Conservation (phyloP, 92 coral and sea anemone species). For the Zoanthus solanderi region DNA sequence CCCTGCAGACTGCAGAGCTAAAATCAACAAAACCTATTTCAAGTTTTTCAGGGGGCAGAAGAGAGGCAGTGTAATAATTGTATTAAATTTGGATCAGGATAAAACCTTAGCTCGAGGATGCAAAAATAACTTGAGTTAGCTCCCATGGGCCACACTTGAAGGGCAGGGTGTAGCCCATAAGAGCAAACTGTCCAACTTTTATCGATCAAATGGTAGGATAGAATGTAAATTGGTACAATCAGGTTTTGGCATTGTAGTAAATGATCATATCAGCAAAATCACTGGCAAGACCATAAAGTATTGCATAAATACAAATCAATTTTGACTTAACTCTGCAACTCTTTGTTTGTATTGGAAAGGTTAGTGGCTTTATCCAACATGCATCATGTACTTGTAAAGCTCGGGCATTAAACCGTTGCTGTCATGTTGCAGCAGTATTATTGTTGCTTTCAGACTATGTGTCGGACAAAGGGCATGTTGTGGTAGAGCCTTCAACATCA, state of each 20-base stretch:
- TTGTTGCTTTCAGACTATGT: too few species aligned
- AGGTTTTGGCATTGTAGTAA: conserved; percentile 49
- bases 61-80: conserved; percentile 63
- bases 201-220: not conserved
- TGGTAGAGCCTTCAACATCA: too few species aligned
- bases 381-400: too few species aligned
- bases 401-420: too few species aligned
- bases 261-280: conserved; percentile 66
- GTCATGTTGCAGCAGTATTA: too few species aligned
- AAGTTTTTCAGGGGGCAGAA: conserved; percentile 45
- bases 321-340: too few species aligned
- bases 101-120: conserved; percentile 39
- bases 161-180: conserved; percentile 3
- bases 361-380: too few species aligned
- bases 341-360: too few species aligned
- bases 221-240: not conserved
- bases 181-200: not conserved
- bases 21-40: conserved; percentile 5
- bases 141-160: conserved; percentile 16
- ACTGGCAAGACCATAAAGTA: conserved; percentile 26
- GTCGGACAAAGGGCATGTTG: too few species aligned
- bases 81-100: conserved; percentile 58
- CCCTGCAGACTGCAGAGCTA: conserved; percentile 6
- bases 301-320: conserved; percentile 27
- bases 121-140: not conserved